These are phyloP conservation scores for Heliconius eleuchia DNA, from an alignment of 1,140 invertebrate species.

Conservation along the genomic window DNA sequence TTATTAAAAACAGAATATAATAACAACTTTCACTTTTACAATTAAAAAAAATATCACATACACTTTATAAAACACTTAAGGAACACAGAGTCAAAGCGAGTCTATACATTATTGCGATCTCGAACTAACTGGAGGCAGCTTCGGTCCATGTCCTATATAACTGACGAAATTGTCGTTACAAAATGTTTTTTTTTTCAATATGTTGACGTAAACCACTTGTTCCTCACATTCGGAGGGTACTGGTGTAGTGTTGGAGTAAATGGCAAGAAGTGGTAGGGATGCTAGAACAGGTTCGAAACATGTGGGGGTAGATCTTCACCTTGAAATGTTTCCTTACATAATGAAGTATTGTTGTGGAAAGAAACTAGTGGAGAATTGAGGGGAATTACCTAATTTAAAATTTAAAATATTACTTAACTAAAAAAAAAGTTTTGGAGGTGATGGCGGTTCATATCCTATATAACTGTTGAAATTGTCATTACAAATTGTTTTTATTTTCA, in stretches of 20 bases:
- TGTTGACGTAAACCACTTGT: not conserved
- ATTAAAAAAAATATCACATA: not conserved
- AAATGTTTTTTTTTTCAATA: not conserved
- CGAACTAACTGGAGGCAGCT: not conserved
- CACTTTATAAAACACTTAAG: not conserved
- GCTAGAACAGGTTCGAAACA: not conserved
- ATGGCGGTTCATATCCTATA: not conserved
- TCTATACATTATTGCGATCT: not conserved
- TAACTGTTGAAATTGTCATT: too few species aligned
- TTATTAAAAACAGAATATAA: not conserved
- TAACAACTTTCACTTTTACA: conserved; percentile 4
- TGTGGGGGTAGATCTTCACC: conserved; percentile 1
- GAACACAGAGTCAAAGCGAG: not conserved
- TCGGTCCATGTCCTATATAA: not conserved
- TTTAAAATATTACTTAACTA: not conserved
- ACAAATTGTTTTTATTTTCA: too few species aligned
- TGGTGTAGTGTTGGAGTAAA: not conserved
- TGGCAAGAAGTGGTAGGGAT: not conserved
- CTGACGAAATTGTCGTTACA: not conserved
- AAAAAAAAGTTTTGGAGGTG: not conserved
- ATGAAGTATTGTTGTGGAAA: not conserved
- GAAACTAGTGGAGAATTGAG: too few species aligned
- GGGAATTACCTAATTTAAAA: not conserved
- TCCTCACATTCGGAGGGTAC: not conserved
- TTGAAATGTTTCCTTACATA: not conserved